These are phyloP conservation scores for Heteromurus nitidus DNA, from an alignment of 2,888 invertebrate genomes.

Conservation along the genomic window DNA sequence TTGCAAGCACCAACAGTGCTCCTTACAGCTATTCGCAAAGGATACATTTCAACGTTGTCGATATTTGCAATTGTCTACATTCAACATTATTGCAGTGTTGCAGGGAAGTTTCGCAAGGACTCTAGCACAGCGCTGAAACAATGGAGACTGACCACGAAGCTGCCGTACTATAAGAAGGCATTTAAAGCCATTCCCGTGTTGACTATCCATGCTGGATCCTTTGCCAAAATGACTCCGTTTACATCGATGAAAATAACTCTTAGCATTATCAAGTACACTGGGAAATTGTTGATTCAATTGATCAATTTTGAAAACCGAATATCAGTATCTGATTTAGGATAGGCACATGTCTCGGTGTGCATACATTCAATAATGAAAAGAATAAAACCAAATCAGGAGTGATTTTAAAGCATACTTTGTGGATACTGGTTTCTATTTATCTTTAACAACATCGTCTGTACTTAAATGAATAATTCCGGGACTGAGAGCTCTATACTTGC, in stretches of 20 bases:
- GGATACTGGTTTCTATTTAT: too few species aligned
- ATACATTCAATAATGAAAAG: too few species aligned
- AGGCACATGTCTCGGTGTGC: too few species aligned
- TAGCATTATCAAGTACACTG: slow-evolving; percentile 31
- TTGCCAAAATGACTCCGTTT: slow-evolving; percentile 8
- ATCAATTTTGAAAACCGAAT: too few species aligned
- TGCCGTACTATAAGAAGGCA: slow-evolving; percentile 10
- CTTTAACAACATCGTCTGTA: too few species aligned
- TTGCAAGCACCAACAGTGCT: background rate
- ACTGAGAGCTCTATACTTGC: too few species aligned
- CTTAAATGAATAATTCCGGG: too few species aligned
- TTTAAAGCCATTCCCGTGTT: slow-evolving; percentile 29
- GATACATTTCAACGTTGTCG: background rate
- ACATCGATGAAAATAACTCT: slow-evolving; percentile 31
- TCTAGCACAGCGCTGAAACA: background rate
- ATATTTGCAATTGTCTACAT: slow-evolving; percentile 1
- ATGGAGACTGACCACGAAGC: background rate
- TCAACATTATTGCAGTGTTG: background rate
- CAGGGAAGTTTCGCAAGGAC: slow-evolving; percentile 17
- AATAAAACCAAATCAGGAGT: too few species aligned
- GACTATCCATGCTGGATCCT: background rate
- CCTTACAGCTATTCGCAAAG: background rate
- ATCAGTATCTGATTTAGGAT: too few species aligned
- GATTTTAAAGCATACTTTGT: too few species aligned
- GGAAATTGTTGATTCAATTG: slow-evolving; percentile 42